Base-by-base conservation (phyloP, 2,888 invertebrate species). In the Cosmorhoe ocellata region DNA sequence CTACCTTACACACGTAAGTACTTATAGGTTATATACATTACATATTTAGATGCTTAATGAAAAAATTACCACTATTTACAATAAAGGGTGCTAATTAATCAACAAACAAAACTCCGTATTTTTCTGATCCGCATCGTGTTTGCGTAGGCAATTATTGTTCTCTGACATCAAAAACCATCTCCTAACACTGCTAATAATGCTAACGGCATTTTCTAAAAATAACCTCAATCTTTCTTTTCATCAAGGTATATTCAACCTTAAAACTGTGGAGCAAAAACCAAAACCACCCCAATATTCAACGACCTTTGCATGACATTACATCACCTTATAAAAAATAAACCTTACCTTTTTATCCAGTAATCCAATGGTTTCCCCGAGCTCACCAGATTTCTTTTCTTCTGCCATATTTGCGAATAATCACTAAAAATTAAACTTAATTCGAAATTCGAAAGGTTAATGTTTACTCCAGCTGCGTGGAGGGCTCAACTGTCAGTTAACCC, bases 301-400 rank as follows among this genome's bases (percentile, higher is more conserved):
- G 84, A 85, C 87, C 88, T 87, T 79, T 72, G 62, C 54, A 55
- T 79, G 79, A 81, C 80, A 81, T 82, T 82, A 73, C 69, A 66
- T 69, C 68, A 73, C 60, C 59, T 58, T 56, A 55, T 28, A 49
- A 50, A 63, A 43, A 45, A 14, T 28, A 12, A 43, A 56, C 69
- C 87, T 69, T 66, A 89, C 89, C 84, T 86, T 88, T 67, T 81
- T 81, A 12, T 87, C 84, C 33, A 90, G 67, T 14, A 90, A 63
- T 44, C 79, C 77, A 36, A 89, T 83, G 3, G 76, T 87, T 62
- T 90, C 89, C 0, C 76, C 76, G 0, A 77, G 71, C 53, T 79
- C 74, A 14, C 55, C 48, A 42, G 58, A 52, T 51, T 70, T 72
- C 40, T 76, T 83, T 9, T 56, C 49, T 14, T 78, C 79, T 1